Base-by-base conservation (phyloP, 2,113 vertebrate genomes). In the Erythrolamprus reginae region DNA sequence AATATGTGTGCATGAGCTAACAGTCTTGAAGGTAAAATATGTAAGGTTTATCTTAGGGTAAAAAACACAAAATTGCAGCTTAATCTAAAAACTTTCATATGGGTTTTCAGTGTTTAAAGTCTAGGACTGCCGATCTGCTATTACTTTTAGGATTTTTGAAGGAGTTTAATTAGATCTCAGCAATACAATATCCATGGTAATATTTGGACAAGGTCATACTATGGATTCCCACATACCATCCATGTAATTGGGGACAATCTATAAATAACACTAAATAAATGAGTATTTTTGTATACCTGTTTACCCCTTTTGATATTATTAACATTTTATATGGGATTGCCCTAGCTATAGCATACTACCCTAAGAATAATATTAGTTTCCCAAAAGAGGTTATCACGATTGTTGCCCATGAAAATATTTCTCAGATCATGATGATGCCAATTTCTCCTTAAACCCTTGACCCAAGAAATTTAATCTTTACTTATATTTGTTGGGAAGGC, bases 281-380 rank as follows among this genome's bases (percentile, higher is more conserved):
- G 33, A 77, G 33, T 92, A 94, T 93, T 91, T 88, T 82, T 83
- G 38, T 56, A 47, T 19, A 38, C 38, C 21, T 84, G 56, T 51
- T 84, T 84, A 3, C 0, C n/a, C 61, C 33, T 28, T 77, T 93
- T 91, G 84, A 92, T 90, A 53, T 15, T 90, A 90, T 85, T 65
- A 15, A 82, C 83, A 86, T 89, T 93, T 91, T 84, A 26, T 89
- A 83, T 86, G 86, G 65, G 58, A 89, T 91, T 92, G 86, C 82
- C 93, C 92, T 94, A 4, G 93, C 3, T 92, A 70, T 13, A 65
- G 12, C 0, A 4, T 70, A 33, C 15, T 70, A n/a, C 19, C 15
- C 65, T 38, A n/a, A 38, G n/a, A 5, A 38, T 70, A 70, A 70
- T 33, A 70, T 38, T 70, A n/a, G 65, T 70, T 33, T 12, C 15